Evolutionary conservation across 37 sponge, comb jelly and placozoan species (phyloP).

Genomic region (Diacarnus erythraeanus): DNA sequence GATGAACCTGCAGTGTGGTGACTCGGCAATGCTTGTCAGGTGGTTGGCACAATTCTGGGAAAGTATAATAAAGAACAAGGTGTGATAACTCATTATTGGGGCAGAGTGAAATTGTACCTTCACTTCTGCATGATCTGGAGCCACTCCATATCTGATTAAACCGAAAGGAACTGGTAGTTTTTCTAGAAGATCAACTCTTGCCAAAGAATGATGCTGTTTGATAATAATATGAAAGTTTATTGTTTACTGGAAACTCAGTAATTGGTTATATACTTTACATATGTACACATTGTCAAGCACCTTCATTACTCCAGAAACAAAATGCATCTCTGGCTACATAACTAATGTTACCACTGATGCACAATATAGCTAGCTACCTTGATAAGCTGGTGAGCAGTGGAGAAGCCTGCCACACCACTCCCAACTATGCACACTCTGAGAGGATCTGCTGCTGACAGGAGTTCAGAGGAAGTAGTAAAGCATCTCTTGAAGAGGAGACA

Average conservation of each 20-base stretch:
- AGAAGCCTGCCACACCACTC: conserved; percentile 98
- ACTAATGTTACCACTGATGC: neutral
- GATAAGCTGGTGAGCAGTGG: conserved; percentile 90
- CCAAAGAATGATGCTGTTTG: conserved; percentile 24
- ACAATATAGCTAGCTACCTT: conserved; percentile 43
- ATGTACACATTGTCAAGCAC: too few relatives aligned
- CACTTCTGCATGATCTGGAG: conserved; percentile 98
- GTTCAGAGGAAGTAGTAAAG: neutral
- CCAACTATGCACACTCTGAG: conserved; percentile 84
- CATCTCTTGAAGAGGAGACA: neutral
- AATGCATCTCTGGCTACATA: neutral
- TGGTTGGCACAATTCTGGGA: conserved; percentile 84
- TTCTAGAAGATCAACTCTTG: conserved; percentile 90
- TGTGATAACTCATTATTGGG: neutral
- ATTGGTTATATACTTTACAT: too few relatives aligned
- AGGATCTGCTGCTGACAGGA: neutral
- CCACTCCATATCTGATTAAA: conserved; percentile 94
- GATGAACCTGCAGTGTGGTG: conserved; percentile 73
- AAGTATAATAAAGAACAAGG: too few relatives aligned
- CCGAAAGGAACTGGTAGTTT: conserved; percentile 94
- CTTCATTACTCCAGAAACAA: too few relatives aligned
- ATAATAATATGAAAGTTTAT: neutral
- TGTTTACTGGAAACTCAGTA: too few relatives aligned
- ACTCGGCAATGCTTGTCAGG: conserved; percentile 69
- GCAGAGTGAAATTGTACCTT: conserved; percentile 60